These are phyloP conservation scores for Terebella lapidaria DNA, from an alignment of 2,888 invertebrate genomes.

Conservation along the genomic window DNA sequence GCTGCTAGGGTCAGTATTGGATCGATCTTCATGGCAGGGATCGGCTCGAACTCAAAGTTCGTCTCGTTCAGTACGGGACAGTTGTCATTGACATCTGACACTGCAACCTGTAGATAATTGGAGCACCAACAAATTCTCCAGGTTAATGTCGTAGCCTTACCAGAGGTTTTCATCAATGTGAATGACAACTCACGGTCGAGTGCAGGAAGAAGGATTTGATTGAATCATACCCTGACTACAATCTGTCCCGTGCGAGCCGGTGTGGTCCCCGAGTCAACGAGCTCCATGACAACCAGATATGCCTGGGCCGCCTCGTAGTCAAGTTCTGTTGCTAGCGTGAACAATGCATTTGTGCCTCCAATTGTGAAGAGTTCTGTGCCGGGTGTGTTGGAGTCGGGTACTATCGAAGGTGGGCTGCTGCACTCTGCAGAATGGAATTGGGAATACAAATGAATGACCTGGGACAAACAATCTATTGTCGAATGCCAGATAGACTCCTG, in stretches of 20 bases:
- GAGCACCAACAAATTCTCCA: not conserved
- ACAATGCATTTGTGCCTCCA: conserved; percentile 22
- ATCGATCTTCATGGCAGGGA: conserved; percentile 30
- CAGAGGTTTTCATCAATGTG: not conserved
- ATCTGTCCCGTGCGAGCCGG: conserved; percentile 30
- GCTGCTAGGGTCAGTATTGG: conserved; percentile 29
- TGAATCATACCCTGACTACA: conserved; percentile 28
- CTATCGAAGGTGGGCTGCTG: not conserved
- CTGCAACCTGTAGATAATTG: conserved; percentile 25
- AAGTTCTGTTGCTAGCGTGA: conserved; percentile 28
- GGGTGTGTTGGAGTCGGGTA: conserved; percentile 9
- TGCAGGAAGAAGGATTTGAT: not conserved
- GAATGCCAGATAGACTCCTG: too few species aligned
- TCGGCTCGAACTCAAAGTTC: conserved; percentile 24
- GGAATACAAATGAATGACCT: too few species aligned
- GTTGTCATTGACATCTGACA: conserved; percentile 39
- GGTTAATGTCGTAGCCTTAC: not conserved
- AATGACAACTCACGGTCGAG: too few species aligned
- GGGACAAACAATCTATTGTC: too few species aligned
- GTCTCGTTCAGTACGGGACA: conserved; percentile 34
- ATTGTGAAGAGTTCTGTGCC: conserved; percentile 27
- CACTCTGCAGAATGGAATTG: not conserved
- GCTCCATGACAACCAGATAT: conserved; percentile 29
- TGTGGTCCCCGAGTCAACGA: conserved; percentile 27
- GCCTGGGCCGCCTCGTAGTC: conserved; percentile 32